phyloP scores from a whole-genome alignment of 2,888 invertebrate genomes.

The Drosophila demipolita region DNA sequence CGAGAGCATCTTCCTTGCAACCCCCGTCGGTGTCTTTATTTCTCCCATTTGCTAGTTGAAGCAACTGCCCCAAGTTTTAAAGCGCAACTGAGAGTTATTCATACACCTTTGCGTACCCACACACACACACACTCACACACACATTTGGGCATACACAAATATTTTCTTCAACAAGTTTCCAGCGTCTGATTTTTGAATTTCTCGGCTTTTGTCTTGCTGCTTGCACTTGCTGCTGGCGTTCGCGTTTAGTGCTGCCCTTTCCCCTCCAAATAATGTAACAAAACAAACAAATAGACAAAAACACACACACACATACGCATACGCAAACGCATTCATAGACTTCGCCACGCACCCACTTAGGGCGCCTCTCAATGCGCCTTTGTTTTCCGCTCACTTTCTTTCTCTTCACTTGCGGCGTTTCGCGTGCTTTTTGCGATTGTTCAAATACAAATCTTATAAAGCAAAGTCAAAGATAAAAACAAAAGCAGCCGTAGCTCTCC shows the following conservation, averaged over 20 bases:
- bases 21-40: slow-evolving; percentile 36
- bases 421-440: slow-evolving; percentile 64
- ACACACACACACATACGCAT: slow-evolving; percentile 9
- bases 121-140: slow-evolving; percentile 7
- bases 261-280: slow-evolving; percentile 56
- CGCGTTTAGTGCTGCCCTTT: slow-evolving; percentile 23
- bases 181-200: slow-evolving; percentile 75
- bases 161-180: slow-evolving; percentile 78
- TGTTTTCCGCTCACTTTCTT: neutral
- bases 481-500: slow-evolving; percentile 24
- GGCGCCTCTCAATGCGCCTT: slow-evolving; percentile 22
- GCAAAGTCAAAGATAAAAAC: slow-evolving; percentile 39
- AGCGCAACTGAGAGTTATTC: slow-evolving; percentile 55
- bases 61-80: slow-evolving; percentile 35
- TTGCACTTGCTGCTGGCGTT: slow-evolving; percentile 18
- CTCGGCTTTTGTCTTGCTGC: slow-evolving; percentile 59
- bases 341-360: slow-evolving; percentile 54
- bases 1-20: neutral
- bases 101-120: slow-evolving; percentile 8
- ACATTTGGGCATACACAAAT: slow-evolving; percentile 46
- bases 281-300: slow-evolving; percentile 69
- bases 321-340: slow-evolving; percentile 7
- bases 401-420: slow-evolving; percentile 13
- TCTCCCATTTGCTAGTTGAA: slow-evolving; percentile 22
- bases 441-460: slow-evolving; percentile 65